These are phyloP conservation scores for Platyrinchus mystaceus DNA, from an alignment of 2,797 vertebrate species.

Conservation along the genomic window DNA sequence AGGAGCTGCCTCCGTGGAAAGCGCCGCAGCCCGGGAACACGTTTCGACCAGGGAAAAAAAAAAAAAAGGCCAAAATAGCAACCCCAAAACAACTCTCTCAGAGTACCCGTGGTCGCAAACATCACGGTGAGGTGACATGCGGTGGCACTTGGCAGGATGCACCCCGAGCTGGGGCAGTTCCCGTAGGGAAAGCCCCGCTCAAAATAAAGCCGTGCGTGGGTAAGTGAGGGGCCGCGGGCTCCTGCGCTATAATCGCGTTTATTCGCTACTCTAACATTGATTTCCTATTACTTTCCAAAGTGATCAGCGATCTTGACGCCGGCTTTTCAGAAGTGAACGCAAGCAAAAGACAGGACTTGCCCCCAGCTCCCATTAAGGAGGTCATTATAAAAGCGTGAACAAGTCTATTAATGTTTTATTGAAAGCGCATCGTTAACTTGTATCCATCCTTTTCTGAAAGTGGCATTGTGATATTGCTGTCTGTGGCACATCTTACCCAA, in stretches of 20 bases:
- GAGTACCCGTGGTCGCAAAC: neutral
- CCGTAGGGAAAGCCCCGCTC: neutral
- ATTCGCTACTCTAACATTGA: conserved; percentile 69
- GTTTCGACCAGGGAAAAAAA: neutral
- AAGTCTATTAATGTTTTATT: conserved; percentile 98
- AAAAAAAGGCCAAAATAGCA: too few species aligned
- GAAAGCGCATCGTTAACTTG: conserved; percentile 97
- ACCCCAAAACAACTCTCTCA: neutral
- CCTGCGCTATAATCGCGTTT: conserved; percentile 27
- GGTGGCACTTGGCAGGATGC: neutral
- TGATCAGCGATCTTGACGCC: conserved; percentile 64
- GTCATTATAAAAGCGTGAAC: conserved; percentile 94
- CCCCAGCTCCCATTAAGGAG: conserved; percentile 78
- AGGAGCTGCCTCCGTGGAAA: neutral
- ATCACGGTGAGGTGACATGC: neutral
- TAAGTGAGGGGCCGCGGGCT: neutral
- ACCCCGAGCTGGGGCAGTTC: neutral
- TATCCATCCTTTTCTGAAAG: conserved; percentile 96
- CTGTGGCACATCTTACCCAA: conserved; percentile 94
- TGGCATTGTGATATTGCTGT: conserved; percentile 94
- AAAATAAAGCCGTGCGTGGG: neutral
- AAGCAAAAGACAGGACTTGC: conserved; percentile 71
- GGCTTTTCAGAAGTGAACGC: conserved; percentile 64
- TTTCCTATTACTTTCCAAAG: conserved; percentile 74
- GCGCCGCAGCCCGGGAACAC: neutral